Base-by-base conservation (phyloP, 2,888 invertebrate genomes). In the Pollenia griseotomentosa region DNA sequence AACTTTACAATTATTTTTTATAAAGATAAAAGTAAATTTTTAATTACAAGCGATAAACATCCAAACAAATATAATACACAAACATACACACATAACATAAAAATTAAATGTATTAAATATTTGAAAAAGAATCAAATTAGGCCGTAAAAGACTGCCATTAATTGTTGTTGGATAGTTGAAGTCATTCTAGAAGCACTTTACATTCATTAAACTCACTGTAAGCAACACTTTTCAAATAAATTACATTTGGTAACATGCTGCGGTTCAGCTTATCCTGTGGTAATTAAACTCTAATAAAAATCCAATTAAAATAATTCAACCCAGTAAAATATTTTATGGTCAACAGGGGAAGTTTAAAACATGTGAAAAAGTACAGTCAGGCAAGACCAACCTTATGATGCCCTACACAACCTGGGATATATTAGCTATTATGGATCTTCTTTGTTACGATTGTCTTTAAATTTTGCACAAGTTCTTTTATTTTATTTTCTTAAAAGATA, bases 281-380 rank as follows among this genome's bases (percentile, higher is more conserved):
- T 75, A 75, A 75, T 75, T 61, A 42, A 65, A 44, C 19, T 75
- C 42, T 42, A 40, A 63, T 59, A 75, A 75, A 75, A 75, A 75
- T 12, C 12, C 63, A 63, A 75, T 75, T 65, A 75, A 75, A 75
- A 61, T 46, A 74, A 61, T 61, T 48, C n/a, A 33, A 61, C 2
- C 16, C 74, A 74, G 74, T n/a, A 44, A 73, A 44, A 12, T 19
- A n/a, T 68, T 66, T 46, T 11, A 48, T 12, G 19, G 7, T 9
- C 6, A 55, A 19, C 40, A 40, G 42, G 19, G 42, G 46, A 71
- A 71, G n/a, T 55, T 71, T 63, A 0, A 19, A 16, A 63, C 4
- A 16, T 40, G 33, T 33, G 6, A 6, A 6, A 5, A 33, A 33
- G 33, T 33, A 33, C 6, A 6, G 33, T 33, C 0, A 33, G 6